Evolutionary conservation across 2,888 invertebrate species (phyloP).

Genomic region (Campoplex capitator): DNA sequence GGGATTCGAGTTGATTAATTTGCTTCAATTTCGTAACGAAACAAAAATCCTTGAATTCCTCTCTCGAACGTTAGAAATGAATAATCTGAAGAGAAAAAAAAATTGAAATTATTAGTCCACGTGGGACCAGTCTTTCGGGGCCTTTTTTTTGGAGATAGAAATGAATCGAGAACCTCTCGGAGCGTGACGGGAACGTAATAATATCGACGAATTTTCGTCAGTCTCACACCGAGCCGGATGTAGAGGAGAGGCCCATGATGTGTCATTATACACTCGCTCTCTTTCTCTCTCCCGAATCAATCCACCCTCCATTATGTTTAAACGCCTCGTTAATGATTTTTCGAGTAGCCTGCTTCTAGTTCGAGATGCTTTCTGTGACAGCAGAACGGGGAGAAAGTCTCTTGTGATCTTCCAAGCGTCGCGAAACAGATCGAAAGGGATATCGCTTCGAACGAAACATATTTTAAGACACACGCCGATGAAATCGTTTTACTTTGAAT

Average conservation of each 20-base stretch:
- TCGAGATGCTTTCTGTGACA: conserved; percentile 37
- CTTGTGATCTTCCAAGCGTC: conserved; percentile 64
- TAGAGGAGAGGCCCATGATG: not conserved
- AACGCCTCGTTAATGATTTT: conserved; percentile 19
- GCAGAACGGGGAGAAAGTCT: conserved; percentile 63
- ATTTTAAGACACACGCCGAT: conserved; percentile 18
- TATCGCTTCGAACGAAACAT: conserved; percentile 33
- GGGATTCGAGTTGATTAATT: no score
- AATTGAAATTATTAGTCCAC: not conserved
- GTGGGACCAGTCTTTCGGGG: not conserved
- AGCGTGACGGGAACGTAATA: not conserved
- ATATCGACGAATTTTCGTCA: conserved; percentile 25
- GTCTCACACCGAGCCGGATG: not conserved
- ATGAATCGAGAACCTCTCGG: not conserved
- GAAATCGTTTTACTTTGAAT: not conserved
- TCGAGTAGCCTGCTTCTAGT: conserved; percentile 43
- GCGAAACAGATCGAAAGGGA: conserved; percentile 66
- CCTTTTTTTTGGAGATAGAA: not conserved
- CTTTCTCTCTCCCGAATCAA: not conserved
- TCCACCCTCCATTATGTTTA: not conserved
- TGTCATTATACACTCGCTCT: conserved; percentile 4
- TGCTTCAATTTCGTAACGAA: not conserved
- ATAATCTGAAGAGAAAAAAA: not conserved
- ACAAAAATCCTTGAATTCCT: conserved; percentile 24
- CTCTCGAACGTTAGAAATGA: not conserved